phyloP scores from a whole-genome alignment of 1,140 invertebrate genomes.

The Drosophila virilis region DNA sequence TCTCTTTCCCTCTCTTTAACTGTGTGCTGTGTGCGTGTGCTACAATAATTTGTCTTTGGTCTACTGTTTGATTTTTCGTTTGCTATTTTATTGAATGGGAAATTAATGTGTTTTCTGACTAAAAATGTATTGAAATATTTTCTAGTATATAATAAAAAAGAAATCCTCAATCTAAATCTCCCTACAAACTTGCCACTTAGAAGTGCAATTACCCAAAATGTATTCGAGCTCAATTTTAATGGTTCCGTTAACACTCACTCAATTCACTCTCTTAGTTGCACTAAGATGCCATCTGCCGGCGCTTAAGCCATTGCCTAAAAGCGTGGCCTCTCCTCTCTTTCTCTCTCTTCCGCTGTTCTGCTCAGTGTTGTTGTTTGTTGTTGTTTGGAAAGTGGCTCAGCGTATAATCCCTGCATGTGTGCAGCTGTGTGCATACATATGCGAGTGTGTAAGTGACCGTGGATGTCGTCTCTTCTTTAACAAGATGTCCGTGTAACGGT shows the following conservation, averaged over 20 bases:
- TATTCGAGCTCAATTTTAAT: background rate
- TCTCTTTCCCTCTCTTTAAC: background rate
- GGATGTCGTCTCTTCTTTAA: conserved; percentile 35
- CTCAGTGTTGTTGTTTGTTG: conserved; percentile 18
- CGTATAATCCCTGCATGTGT: conserved; percentile 39
- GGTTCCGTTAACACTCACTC: background rate
- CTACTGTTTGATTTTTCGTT: conserved; percentile 20
- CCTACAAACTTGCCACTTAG: background rate
- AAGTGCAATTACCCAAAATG: background rate
- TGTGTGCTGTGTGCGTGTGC: background rate
- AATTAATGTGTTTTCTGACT: no score
- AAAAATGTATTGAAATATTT: background rate
- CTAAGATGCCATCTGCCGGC: background rate
- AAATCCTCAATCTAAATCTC: background rate
- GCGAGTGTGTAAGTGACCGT: conserved; percentile 9
- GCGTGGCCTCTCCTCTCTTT: no score
- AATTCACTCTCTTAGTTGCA: background rate
- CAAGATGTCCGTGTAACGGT: conserved; percentile 25
- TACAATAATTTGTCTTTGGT: conserved; percentile 36
- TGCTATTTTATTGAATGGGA: background rate
- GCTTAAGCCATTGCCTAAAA: conserved; percentile 16
- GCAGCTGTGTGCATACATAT: conserved; percentile 17
- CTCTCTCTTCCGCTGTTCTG: background rate
- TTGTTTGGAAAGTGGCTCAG: conserved; percentile 27
- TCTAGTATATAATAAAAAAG: background rate